These are phyloP conservation scores for Agrotis clavis DNA, from an alignment of 2,888 invertebrate species.

Conservation along the genomic window DNA sequence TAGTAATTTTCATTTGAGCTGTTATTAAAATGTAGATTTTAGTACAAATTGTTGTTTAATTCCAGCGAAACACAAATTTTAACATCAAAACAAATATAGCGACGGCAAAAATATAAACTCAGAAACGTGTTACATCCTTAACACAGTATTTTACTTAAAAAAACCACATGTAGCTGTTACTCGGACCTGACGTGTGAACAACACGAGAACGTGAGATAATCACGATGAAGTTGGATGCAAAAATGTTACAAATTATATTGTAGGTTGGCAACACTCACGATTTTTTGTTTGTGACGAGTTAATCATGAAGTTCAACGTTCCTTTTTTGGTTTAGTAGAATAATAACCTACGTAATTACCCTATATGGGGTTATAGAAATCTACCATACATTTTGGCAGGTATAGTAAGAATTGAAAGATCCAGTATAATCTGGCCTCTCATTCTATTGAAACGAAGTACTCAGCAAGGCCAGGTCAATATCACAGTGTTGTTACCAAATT, in stretches of 20 bases:
- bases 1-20: too few species aligned
- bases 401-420: background rate
- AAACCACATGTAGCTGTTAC: conserved; percentile 18
- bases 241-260: conserved; percentile 49
- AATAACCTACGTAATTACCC: background rate
- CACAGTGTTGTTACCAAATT: background rate
- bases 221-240: conserved; percentile 53
- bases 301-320: conserved; percentile 29
- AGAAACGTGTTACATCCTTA: conserved; percentile 22
- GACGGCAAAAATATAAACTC: conserved; percentile 31
- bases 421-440: background rate
- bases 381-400: background rate
- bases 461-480: background rate
- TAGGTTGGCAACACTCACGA: conserved; percentile 36
- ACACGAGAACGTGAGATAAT: conserved; percentile 62
- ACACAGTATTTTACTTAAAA: conserved; percentile 32
- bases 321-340: background rate
- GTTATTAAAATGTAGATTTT: too few species aligned
- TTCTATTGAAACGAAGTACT: background rate
- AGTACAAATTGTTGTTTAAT: too few species aligned
- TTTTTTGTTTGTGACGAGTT: conserved; percentile 32
- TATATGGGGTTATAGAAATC: background rate
- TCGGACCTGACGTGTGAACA: conserved; percentile 58
- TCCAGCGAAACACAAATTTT: conserved; percentile 1
- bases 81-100: conserved; percentile 3